These are phyloP conservation scores for Dolichotis patagonum DNA, from an alignment of 2,113 vertebrate genomes.

Conservation along the genomic window DNA sequence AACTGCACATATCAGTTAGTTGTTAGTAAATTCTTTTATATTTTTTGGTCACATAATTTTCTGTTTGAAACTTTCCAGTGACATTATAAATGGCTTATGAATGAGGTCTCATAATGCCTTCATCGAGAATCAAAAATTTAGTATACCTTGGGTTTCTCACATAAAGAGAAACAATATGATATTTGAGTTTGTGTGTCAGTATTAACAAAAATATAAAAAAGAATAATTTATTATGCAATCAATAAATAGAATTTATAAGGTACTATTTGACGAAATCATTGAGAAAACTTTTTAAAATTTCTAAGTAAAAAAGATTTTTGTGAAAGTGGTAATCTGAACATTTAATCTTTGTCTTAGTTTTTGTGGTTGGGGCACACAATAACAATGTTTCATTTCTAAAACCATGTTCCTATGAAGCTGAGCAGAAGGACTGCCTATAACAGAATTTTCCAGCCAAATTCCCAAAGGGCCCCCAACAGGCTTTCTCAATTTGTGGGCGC, in stretches of 20 bases:
- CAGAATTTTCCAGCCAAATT: conserved; percentile 77
- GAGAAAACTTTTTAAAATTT: background rate
- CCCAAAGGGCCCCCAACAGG: conserved; percentile 76
- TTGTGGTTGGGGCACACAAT: background rate
- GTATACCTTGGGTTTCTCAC: background rate
- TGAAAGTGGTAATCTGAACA: conserved; percentile 46
- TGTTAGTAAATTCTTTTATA: conserved; percentile 51
- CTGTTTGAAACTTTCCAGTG: background rate
- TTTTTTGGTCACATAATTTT: conserved; percentile 45
- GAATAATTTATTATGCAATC: conserved; percentile 14
- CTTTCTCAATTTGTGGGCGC: conserved; percentile 79
- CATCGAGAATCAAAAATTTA: conserved; percentile 39
- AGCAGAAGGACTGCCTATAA: conserved; percentile 76
- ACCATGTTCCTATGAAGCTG: conserved; percentile 66
- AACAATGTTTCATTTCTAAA: conserved; percentile 73
- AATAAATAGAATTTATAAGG: conserved; percentile 24
- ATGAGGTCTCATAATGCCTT: conserved; percentile 12
- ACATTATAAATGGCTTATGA: background rate
- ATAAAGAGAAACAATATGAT: background rate
- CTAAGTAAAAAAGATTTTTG: conserved; percentile 56
- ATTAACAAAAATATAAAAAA: background rate
- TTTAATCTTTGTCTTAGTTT: conserved; percentile 41
- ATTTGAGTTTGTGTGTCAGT: background rate
- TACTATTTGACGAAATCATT: conserved; percentile 20
- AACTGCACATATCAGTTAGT: background rate